These are phyloP conservation scores for Sinocyclocheilus anophthalmus DNA, from an alignment of 2,113 vertebrate species.

Conservation along the genomic window DNA sequence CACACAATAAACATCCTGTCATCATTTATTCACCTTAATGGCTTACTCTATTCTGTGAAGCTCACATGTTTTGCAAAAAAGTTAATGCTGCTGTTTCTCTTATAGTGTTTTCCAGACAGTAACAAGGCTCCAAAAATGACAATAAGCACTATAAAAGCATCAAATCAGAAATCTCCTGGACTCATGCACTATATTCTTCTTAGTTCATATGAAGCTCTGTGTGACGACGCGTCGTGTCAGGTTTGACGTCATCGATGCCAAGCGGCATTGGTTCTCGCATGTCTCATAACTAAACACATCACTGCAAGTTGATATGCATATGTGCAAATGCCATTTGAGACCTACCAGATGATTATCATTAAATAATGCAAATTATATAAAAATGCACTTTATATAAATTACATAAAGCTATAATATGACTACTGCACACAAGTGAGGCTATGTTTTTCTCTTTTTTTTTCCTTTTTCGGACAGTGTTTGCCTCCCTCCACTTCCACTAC, in stretches of 20 bases:
- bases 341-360: background rate
- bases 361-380: background rate
- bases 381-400: background rate
- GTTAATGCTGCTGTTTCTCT: background rate
- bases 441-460: background rate
- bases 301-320: background rate
- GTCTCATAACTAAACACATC: background rate
- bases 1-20: background rate
- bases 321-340: background rate
- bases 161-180: background rate
- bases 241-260: conserved; percentile 15
- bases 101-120: background rate
- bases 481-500: background rate
- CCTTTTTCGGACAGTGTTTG: background rate
- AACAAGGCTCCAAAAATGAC: background rate
- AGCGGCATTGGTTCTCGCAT: background rate
- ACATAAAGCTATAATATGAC: background rate
- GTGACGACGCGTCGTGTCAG: background rate
- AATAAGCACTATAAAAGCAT: background rate
- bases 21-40: background rate
- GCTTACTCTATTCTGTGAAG: background rate
- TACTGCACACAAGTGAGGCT: background rate
- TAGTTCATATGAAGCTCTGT: background rate
- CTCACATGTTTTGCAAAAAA: background rate
- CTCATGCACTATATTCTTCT: background rate